phyloP scores from a whole-genome alignment of 1,140 invertebrate genomes.

The Halyomorpha halys region DNA sequence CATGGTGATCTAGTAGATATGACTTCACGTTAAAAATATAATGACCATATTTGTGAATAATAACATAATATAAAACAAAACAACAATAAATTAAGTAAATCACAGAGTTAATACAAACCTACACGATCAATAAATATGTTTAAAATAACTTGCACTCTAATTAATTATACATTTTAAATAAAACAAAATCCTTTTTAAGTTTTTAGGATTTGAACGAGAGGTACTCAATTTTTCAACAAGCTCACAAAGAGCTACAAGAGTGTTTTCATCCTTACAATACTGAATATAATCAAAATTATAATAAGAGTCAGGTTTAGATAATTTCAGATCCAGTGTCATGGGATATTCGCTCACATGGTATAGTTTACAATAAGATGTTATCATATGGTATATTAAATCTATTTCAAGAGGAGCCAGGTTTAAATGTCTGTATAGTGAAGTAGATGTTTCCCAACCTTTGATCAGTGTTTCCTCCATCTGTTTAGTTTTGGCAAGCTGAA shows the following conservation, averaged over 20 bases:
- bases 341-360: background rate
- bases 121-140: too few species aligned
- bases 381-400: background rate
- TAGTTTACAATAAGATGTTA: background rate
- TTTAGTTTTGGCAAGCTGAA: background rate
- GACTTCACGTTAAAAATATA: background rate
- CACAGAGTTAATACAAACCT: too few species aligned
- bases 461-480: background rate
- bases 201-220: background rate
- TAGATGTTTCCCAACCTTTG: background rate
- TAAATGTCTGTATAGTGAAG: background rate
- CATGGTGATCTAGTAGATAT: background rate
- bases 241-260: background rate
- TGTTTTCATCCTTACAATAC: background rate
- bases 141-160: too few species aligned
- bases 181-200: background rate
- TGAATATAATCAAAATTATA: conserved; percentile 5
- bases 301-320: background rate
- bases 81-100: too few species aligned
- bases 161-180: too few species aligned
- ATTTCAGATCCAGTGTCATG: background rate
- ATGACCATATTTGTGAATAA: background rate
- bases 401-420: background rate
- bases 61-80: background rate
- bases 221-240: background rate